These are phyloP conservation scores for Lycia hirtaria DNA, from an alignment of 2,888 invertebrate species.

Conservation along the genomic window DNA sequence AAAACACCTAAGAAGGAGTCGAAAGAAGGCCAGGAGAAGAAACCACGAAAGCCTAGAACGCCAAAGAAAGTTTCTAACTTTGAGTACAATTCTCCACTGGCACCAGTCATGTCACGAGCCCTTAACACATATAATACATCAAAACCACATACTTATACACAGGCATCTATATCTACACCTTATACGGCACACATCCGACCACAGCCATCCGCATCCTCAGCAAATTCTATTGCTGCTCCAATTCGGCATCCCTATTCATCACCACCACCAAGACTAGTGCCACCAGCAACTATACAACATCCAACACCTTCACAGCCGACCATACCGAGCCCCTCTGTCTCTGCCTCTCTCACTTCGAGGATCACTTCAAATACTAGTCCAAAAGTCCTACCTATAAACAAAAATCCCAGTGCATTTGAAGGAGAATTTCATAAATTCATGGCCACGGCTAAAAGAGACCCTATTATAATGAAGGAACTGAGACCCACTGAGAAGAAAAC, in stretches of 20 bases:
- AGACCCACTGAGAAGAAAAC: conserved; percentile 23
- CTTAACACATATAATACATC: conserved; percentile 42
- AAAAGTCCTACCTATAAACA: conserved; percentile 66
- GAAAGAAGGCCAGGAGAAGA: conserved; percentile 60
- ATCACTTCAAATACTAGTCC: conserved; percentile 18
- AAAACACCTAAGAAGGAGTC: conserved; percentile 39
- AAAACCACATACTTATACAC: conserved; percentile 24
- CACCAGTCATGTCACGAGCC: conserved; percentile 58
- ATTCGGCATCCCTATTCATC: conserved; percentile 15
- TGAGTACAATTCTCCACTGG: conserved; percentile 64
- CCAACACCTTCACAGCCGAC: neutral
- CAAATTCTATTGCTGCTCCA: conserved; percentile 23
- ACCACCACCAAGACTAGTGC: conserved; percentile 1
- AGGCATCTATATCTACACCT: conserved; percentile 27
- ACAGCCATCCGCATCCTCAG: conserved; percentile 24
- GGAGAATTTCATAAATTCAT: conserved; percentile 77
- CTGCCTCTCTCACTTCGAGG: conserved; percentile 47
- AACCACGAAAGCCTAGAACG: conserved; percentile 66
- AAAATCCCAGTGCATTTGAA: conserved; percentile 75
- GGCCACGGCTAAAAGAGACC: conserved; percentile 34
- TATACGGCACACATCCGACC: conserved; percentile 29
- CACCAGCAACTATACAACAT: conserved; percentile 2
- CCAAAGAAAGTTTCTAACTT: conserved; percentile 63
- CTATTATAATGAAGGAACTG: conserved; percentile 15
- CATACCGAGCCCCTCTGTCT: neutral